Conservation (phyloP, 2,113 vertebrate genomes). For the Potamarius usumacintae region DNA sequence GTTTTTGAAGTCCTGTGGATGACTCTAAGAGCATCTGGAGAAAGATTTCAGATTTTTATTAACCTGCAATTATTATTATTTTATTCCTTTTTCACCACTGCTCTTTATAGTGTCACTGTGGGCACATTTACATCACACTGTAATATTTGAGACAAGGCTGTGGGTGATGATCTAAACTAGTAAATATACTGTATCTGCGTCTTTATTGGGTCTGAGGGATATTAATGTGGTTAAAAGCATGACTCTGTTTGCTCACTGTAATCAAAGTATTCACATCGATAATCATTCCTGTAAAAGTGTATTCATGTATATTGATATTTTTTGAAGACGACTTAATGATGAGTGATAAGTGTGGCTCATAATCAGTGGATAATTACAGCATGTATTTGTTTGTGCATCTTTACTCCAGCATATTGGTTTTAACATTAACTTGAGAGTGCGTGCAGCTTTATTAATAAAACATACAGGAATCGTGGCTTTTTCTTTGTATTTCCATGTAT, state of each 20-base stretch:
- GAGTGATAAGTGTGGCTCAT: neutral
- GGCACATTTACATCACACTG: neutral
- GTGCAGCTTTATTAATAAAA: neutral
- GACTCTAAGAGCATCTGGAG: slow-evolving; percentile 30
- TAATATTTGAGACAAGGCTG: neutral
- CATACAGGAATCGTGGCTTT: neutral
- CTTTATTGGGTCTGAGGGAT: neutral
- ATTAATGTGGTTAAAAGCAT: neutral
- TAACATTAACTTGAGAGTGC: neutral
- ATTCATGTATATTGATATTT: neutral
- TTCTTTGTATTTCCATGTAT: neutral
- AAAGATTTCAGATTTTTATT: slow-evolving; percentile 36
- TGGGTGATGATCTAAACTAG: neutral
- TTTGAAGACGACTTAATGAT: neutral
- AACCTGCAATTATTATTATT: neutral
- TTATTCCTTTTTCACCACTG: neutral
- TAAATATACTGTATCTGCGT: neutral
- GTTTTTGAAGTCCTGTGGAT: slow-evolving; percentile 9
- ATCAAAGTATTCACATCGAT: neutral
- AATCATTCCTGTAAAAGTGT: too few relatives aligned
- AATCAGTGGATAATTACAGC: neutral
- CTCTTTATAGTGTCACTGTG: neutral
- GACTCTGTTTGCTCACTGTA: neutral
- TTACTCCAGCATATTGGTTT: neutral
- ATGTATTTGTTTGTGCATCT: neutral